phyloP scores from a whole-genome alignment of 1,140 invertebrate species.

The Anthonomus grandis region DNA sequence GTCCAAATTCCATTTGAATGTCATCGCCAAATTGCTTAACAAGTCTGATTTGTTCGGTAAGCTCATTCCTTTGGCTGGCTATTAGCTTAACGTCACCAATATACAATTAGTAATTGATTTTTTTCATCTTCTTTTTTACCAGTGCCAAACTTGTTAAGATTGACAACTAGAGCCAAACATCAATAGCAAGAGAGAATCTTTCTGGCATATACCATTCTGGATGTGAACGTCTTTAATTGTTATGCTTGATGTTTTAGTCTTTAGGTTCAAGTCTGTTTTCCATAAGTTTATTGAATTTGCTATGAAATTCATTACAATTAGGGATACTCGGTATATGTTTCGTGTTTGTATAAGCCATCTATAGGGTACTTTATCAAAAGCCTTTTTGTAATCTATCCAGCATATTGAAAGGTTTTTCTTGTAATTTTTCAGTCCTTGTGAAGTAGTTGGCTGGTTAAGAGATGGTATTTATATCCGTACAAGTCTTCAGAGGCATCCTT shows the following conservation, averaged over 20 bases:
- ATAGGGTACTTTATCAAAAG: background rate
- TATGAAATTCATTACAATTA: background rate
- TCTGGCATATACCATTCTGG: background rate
- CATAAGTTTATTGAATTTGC: background rate
- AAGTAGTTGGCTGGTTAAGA: background rate
- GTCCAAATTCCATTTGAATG: background rate
- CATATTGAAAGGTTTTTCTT: background rate
- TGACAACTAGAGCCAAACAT: background rate
- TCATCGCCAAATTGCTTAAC: conserved; percentile 1
- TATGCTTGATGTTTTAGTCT: background rate
- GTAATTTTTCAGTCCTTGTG: background rate
- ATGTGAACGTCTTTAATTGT: background rate
- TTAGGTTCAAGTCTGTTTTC: background rate
- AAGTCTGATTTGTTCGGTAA: background rate
- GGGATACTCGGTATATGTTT: background rate
- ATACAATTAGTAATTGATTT: background rate
- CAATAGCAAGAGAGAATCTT: background rate
- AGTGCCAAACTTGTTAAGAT: background rate
- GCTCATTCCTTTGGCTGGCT: background rate
- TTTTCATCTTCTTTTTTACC: background rate
- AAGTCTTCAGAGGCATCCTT: no score
- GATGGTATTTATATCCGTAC: no score
- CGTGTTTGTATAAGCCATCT: background rate
- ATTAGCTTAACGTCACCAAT: conserved; percentile 1
- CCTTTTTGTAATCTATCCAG: background rate